phyloP scores from a whole-genome alignment of 1,140 invertebrate species.

The Adelges cooleyi region DNA sequence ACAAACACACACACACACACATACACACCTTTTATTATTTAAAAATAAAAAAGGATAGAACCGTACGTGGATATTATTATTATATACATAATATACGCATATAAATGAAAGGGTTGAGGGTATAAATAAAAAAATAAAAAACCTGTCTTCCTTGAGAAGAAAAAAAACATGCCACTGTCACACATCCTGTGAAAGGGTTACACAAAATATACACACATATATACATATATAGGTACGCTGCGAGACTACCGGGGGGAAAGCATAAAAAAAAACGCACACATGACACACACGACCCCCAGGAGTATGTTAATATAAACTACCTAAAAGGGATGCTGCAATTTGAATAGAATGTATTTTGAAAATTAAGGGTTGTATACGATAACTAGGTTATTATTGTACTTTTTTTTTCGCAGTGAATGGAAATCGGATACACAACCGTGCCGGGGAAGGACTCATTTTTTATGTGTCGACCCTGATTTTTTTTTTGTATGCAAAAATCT shows the following conservation, averaged over 20 bases:
- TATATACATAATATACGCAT: constrained; percentile 12
- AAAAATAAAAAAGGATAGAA: constrained; percentile 7
- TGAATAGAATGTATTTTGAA: constrained; percentile 28
- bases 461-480: constrained; percentile 27
- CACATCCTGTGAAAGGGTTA: constrained; percentile 27
- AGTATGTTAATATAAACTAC: constrained; percentile 29
- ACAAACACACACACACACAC: background rate
- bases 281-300: constrained; percentile 25
- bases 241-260: background rate
- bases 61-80: constrained; percentile 9
- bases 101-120: constrained; percentile 21
- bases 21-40: constrained; percentile 22
- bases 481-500: constrained; percentile 24
- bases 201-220: constrained; percentile 3
- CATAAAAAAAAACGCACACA: constrained; percentile 8
- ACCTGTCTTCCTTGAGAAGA: constrained; percentile 29
- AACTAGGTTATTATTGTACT: constrained; percentile 28
- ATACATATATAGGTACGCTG: too few relatives aligned
- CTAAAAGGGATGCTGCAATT: constrained; percentile 25
- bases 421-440: constrained; percentile 28
- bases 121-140: too few relatives aligned
- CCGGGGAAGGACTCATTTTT: constrained; percentile 24
- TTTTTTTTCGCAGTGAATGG: constrained; percentile 23
- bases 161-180: constrained; percentile 28
- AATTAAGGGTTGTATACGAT: constrained; percentile 27